Base-by-base conservation (phyloP, 2,797 vertebrate genomes). In the Gymnothorax reevesii region DNA sequence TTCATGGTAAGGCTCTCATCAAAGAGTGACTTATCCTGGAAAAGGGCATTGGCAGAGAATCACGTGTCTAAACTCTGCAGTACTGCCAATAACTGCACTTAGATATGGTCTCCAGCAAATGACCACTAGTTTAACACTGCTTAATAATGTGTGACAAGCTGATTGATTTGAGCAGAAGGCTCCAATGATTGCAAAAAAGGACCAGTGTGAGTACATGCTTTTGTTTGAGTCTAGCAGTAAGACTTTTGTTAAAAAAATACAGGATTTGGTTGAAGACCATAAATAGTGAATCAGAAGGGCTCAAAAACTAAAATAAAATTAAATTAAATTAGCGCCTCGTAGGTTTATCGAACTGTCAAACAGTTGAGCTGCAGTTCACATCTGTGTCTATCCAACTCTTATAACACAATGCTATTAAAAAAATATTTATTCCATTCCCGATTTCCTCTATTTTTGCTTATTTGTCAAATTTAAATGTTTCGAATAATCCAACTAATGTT, bases 21-120 rank as follows among this genome's bases (percentile, higher is more conserved):
- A 71, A 55, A 73, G 62, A 12, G 62, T 55, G 60, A 64, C 57
- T 64, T 49, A 25, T 27, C 22, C 22, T n/a, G 9, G 27, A 55
- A 25, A 25, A 22, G 52, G 66, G 84, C 33, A 33, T 85, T 73
- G 62, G 83, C 62, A 49, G 49, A 69, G 84, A 57, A 55, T 85
- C 57, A 55, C 64, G 55, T 20, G 25, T 25, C 49, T 54, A 13
- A 85, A 52, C 54, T 60, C 27, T 83, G 59, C 25, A 80, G 17
- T 80, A n/a, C 20, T 55, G 77, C 25, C 49, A 80, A 55, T 80
- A 52, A 55, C 52, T 55, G 49, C 17, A 54, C 52, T 80, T 80
- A 52, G 75, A 20, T 49, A 15, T 79, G 49, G 52, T 79, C 42
- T 79, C 49, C 15, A 52, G 22, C 52, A 80, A 80, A 54, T 55